Percentiles rank a stretch among this genome's conserved stretches.
Evolutionary conservation across 2,797 vertebrate species (phyloP).

Genomic region (Pangasius macronema): DNA sequence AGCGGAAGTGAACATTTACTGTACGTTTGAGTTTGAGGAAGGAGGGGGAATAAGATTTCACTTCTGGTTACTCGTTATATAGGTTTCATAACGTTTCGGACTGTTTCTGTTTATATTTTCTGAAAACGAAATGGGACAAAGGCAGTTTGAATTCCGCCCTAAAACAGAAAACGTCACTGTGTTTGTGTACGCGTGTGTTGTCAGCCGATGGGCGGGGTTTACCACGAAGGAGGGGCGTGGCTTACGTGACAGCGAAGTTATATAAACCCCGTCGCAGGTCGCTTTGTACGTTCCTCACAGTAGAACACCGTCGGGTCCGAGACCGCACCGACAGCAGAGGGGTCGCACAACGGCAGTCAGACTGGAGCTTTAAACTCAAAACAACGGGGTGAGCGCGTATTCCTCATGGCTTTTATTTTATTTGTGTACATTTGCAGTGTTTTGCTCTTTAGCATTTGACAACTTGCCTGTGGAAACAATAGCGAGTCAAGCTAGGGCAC

Average conservation of each 20-base stretch:
- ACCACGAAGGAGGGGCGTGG: constrained; percentile 43
- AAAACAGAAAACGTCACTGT: constrained; percentile 16
- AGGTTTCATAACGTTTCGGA: not conserved
- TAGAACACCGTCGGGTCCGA: constrained; percentile 54
- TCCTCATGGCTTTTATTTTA: not conserved
- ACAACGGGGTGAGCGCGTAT: constrained; percentile 72
- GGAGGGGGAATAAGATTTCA: not conserved
- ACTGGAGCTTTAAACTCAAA: constrained; percentile 78
- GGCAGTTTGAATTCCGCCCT: not conserved
- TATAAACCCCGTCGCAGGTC: constrained; percentile 61
- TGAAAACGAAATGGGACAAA: not conserved
- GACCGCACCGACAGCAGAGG: constrained; percentile 61
- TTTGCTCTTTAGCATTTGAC: not conserved
- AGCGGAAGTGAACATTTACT: not conserved
- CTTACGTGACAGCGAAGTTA: constrained; percentile 62
- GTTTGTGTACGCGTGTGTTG: constrained; percentile 7
- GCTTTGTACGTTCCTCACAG: constrained; percentile 67
- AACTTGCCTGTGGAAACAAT: not conserved
- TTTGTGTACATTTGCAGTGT: not conserved
- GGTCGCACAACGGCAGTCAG: constrained; percentile 74
- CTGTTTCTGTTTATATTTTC: not conserved
- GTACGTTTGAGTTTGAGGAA: not conserved
- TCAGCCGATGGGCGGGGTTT: constrained; percentile 29
- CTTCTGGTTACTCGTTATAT: not conserved
- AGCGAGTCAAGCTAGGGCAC: not conserved